Evolutionary conservation across 2,888 invertebrate species (phyloP).

Genomic region (Prosopocoilus inquinatus): DNA sequence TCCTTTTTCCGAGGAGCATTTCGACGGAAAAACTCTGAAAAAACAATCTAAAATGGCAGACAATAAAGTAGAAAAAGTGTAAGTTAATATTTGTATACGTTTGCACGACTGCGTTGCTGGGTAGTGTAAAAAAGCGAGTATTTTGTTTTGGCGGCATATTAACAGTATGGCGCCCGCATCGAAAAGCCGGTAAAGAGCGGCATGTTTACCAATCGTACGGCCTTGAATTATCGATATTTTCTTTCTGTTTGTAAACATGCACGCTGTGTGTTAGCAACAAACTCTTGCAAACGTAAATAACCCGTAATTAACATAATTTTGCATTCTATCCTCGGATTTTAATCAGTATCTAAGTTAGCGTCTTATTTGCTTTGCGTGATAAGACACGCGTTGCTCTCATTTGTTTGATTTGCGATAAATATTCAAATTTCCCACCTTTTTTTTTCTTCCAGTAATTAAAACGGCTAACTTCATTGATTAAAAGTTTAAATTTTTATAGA

Average conservation of each 20-base stretch:
- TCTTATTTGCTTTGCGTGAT: background rate
- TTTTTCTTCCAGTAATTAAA: background rate
- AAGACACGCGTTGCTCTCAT: background rate
- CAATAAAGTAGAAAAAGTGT: constrained; percentile 61
- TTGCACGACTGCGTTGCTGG: constrained; percentile 22
- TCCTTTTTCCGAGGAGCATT: background rate
- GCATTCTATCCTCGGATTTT: too few relatives aligned
- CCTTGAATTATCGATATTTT: constrained; percentile 15
- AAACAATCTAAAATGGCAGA: constrained; percentile 61
- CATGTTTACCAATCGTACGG: constrained; percentile 17
- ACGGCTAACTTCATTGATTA: background rate
- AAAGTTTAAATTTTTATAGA: background rate
- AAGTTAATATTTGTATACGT: constrained; percentile 49
- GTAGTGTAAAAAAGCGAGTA: constrained; percentile 22
- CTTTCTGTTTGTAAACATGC: background rate
- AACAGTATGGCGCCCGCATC: constrained; percentile 60
- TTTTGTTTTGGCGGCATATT: constrained; percentile 47
- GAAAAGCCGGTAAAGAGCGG: constrained; percentile 36
- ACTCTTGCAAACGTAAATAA: too few relatives aligned
- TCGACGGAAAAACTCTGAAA: constrained; percentile 27
- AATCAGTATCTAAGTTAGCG: too few relatives aligned
- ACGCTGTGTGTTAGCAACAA: too few relatives aligned
- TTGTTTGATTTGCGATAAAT: background rate
- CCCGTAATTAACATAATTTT: too few relatives aligned
- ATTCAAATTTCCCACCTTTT: constrained; percentile 2